Conservation (phyloP, 2,888 invertebrate species). For the Ectemnius cavifrons region DNA sequence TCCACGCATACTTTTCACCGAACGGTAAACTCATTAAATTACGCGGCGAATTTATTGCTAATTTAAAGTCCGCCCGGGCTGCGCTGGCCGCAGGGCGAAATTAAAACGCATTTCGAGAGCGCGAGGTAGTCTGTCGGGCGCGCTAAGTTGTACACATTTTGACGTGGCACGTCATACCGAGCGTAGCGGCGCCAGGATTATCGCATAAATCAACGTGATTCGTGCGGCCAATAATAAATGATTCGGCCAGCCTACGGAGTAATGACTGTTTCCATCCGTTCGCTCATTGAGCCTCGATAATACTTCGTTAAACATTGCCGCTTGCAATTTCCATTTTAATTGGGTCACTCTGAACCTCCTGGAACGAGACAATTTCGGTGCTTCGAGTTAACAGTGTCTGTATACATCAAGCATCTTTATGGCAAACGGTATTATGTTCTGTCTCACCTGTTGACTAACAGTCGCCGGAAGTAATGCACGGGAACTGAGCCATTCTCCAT, state of each 20-base stretch:
- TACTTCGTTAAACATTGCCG: slow-evolving; percentile 8
- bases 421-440: not conserved
- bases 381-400: not conserved
- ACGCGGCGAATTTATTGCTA: slow-evolving; percentile 2
- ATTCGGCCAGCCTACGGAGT: not conserved
- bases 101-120: slow-evolving; percentile 4
- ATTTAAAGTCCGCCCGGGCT: slow-evolving; percentile 1
- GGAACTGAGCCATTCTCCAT: not conserved
- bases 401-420: not conserved
- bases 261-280: slow-evolving; percentile 1
- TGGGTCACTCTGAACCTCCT: not conserved
- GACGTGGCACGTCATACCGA: not conserved
- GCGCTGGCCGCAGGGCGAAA: not conserved
- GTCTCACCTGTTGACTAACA: slow-evolving; percentile 5
- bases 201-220: not conserved
- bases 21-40: slow-evolving; percentile 5
- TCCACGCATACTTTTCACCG: not conserved
- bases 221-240: slow-evolving; percentile 1
- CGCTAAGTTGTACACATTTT: not conserved
- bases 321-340: slow-evolving; percentile 7
- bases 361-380: not conserved
- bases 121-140: not conserved
- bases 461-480: not conserved
- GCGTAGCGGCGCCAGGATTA: not conserved
- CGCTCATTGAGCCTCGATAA: not conserved